Evolutionary conservation across 2,797 vertebrate genomes (phyloP), one percentile per base, ranked within the genome.

Genomic region (Semaprochilodus insignis): DNA sequence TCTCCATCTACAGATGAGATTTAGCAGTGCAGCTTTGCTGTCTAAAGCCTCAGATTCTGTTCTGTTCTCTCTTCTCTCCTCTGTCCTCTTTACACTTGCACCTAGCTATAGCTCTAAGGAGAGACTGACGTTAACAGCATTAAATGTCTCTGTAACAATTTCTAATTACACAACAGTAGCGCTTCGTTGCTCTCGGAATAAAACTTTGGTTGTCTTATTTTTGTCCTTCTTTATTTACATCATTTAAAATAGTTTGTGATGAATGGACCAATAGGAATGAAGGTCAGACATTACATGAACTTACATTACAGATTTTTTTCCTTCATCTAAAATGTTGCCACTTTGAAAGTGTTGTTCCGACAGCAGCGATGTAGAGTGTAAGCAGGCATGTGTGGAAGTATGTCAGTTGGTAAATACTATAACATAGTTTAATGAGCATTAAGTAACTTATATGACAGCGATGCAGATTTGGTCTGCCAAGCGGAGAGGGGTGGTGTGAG

Each of bases 1-100:
- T 65, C 84, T 86, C 81, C 74, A 59, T 82, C 57, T 66, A 25
- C 82, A 52, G 34, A 54, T 21, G 3, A 7, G 31, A 36, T 31
- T 31, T 31, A 31, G 5, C 40, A 6, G 40, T 6, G 40, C 40
- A 44, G 40, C 40, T 44, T 4, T 44, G 40, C 40, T 3, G 40
- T 44, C 40, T 10, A 44, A 44, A 2, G 40, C 40, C 40, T 3
- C 31, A 31, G 55, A 40, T 6, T 34, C 72, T 57, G 17, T 21
- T 51, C n/a, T 70, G 6, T 70, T 13, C 40, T 44, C 40, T 44
- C 40, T 0, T 44, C 40, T 44, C 40, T 23, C 40, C n/a, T 48
- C 67, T 70, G 4, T 10, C 21, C 36, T 5, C n/a, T 23, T n/a
- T 44, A 44, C 67, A 48, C 10, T 60, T 23, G 21, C 65, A 67